phyloP scores from a whole-genome alignment of 2,888 invertebrate species.

The Tipula confusa region DNA sequence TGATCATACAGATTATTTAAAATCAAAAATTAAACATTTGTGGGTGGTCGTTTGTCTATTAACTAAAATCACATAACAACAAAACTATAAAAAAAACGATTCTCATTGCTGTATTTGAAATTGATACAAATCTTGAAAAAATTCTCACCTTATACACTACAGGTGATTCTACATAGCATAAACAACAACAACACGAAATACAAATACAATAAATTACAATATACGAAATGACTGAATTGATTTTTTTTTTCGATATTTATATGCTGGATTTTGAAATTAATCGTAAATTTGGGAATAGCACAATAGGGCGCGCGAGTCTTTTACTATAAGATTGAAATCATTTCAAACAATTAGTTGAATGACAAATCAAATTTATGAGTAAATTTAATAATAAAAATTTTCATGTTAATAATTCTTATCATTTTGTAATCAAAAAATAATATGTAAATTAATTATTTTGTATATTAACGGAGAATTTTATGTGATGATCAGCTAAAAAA shows the following conservation, averaged over 20 bases:
- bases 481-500: neutral
- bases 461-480: neutral
- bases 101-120: neutral
- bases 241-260: neutral
- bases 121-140: neutral
- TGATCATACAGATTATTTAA: neutral
- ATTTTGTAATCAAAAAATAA: neutral
- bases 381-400: constrained; percentile 13
- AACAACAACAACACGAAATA: neutral
- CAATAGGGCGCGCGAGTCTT: neutral
- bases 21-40: neutral
- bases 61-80: neutral
- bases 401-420: neutral
- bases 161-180: neutral
- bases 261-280: neutral
- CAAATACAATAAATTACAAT: neutral
- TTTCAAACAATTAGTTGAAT: neutral
- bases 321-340: constrained; percentile 10
- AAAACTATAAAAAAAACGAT: neutral
- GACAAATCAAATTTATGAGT: neutral
- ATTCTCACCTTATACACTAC: neutral
- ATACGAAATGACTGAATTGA: neutral
- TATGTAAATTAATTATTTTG: constrained; percentile 20
- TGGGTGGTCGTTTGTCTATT: constrained; percentile 25
- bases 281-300: neutral